Evolutionary conservation across 2,888 invertebrate species (phyloP).

Genomic region (Brenthis hecate): DNA sequence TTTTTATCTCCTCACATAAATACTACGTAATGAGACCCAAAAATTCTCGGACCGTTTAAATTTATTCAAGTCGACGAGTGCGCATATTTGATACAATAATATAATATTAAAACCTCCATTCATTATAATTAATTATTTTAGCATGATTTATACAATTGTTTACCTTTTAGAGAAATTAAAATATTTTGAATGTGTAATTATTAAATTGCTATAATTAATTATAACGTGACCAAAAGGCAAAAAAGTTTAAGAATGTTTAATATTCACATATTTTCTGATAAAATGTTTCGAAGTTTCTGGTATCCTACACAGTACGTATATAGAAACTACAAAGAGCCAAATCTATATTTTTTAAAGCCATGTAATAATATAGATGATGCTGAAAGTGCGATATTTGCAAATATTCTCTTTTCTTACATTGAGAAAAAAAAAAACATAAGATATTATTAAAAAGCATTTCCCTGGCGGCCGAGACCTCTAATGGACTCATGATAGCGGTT

Average conservation of each 20-base stretch:
- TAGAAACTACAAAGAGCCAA: no score
- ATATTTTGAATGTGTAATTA: no score
- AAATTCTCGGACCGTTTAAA: conserved; percentile 75
- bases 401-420: no score
- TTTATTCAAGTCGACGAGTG: conserved; percentile 79
- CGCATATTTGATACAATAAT: conserved; percentile 81
- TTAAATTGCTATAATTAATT: no score
- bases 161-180: no score
- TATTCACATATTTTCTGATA: neutral
- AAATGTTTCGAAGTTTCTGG: neutral
- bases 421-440: neutral
- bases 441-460: conserved; percentile 25
- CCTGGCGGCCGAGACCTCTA: conserved; percentile 51
- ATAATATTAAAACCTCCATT: conserved; percentile 71
- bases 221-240: no score
- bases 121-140: conserved; percentile 46
- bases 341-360: neutral
- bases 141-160: no score
- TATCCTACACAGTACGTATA: no score
- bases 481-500: conserved; percentile 71
- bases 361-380: neutral
- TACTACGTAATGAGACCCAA: conserved; percentile 77
- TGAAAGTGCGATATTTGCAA: neutral
- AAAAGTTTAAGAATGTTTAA: neutral
- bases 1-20: conserved; percentile 81